Base-by-base conservation (phyloP, 2,797 vertebrate species). In the Chiloscyllium punctatum region DNA sequence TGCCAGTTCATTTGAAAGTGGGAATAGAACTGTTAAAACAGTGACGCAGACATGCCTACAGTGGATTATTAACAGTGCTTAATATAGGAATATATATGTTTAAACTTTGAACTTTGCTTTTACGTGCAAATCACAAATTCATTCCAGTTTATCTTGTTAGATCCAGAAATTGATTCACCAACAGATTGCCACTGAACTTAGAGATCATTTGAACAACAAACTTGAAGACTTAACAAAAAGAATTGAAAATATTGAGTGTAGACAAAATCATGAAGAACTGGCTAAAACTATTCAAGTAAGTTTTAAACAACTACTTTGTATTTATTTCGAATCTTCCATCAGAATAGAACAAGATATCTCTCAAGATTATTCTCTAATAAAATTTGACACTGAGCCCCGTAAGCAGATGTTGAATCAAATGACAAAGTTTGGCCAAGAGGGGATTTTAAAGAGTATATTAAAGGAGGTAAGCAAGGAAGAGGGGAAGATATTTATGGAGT, bases 201-300 rank as follows among this genome's bases (percentile, higher is more conserved):
- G 42, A 71, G 71, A 74, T 72, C 51, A 21, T 77, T 95, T 95
- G 94, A 71, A 48, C 71, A 57, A 77, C 69, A 95, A 53, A 51
- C 48, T 95, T 95, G 94, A 72, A 57, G 94, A 95, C 16, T 77
- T 95, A 95, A 77, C 94, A 77, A 95, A 72, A n/a, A 72, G 72
- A 95, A 57, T 95, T 95, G 94, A 95, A 74, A 95, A 77, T 8
- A 95, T 95, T 57, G 94, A 95, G 71, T 95, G 94, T 27, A 57
- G 42, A 15, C 69, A 77, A 72, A 95, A 77, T 18, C 71, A 95
- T n/a, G 94, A 95, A 95, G 71, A 95, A 23, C 30, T 95, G 30
- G 94, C 94, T 33, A 53, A 95, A 95, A 95, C 27, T 21, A 72
- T 95, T 53, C 72, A 53, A 33, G 94, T 95, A 95, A 95, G 94